A percentile compares a stretch with the other conserved stretches of the same genome.
phyloP scores from a whole-genome alignment of 2,113 vertebrate genomes.

The Fulmarus glacialis region DNA sequence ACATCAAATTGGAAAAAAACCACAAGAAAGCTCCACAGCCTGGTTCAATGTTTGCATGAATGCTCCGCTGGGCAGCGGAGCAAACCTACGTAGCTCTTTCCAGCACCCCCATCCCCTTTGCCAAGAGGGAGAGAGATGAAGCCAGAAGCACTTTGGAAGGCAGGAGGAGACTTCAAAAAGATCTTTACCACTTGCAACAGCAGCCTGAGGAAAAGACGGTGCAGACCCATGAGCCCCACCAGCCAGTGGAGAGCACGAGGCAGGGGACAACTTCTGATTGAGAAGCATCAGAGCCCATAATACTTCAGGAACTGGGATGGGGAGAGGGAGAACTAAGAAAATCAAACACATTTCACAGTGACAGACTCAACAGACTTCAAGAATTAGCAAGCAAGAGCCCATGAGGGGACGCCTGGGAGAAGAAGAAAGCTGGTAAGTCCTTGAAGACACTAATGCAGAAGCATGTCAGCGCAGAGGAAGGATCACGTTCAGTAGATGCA shows the following conservation, averaged over 20 bases:
- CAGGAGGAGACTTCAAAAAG: background rate
- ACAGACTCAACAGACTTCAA: background rate
- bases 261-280: background rate
- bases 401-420: background rate
- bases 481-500: background rate
- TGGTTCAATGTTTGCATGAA: background rate
- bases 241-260: background rate
- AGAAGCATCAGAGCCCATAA: background rate
- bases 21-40: background rate
- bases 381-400: background rate
- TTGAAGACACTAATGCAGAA: background rate
- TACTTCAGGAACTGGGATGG: background rate
- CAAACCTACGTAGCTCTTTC: background rate
- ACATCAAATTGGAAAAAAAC: background rate
- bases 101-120: background rate
- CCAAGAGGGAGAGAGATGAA: background rate
- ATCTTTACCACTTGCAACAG: background rate
- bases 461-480: background rate
- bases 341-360: background rate
- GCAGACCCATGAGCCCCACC: background rate
- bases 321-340: background rate
- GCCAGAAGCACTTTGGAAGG: background rate
- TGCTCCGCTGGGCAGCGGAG: background rate
- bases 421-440: background rate
- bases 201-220: background rate